A percentile compares a stretch with the other conserved stretches of the same genome.
These are phyloP conservation scores for Atta texana DNA, from an alignment of 1,140 invertebrate genomes.

Conservation along the genomic window DNA sequence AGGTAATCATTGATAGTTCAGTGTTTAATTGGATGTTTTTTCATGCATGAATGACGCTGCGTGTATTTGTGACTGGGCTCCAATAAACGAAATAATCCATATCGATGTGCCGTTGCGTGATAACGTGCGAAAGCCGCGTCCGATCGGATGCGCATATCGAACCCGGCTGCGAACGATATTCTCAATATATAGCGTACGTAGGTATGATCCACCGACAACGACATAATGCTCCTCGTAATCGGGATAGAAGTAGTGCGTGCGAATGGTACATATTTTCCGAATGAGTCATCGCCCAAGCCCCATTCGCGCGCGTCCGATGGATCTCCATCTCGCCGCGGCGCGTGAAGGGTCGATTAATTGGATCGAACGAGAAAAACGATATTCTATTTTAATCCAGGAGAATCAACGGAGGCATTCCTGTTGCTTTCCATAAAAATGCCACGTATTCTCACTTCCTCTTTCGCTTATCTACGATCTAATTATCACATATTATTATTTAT, in stretches of 20 bases:
- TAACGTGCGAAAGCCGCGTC: slow-evolving; percentile 41
- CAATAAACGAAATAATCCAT: slow-evolving; percentile 28
- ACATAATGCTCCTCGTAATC: slow-evolving; percentile 53
- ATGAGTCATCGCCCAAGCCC: slow-evolving; percentile 13
- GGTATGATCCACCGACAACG: slow-evolving; percentile 40
- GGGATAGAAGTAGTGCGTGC: slow-evolving; percentile 50
- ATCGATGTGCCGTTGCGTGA: slow-evolving; percentile 47
- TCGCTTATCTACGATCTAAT: not conserved
- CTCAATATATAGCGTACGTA: not conserved
- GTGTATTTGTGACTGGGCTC: slow-evolving; percentile 1
- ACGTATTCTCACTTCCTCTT: not conserved
- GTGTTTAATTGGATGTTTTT: not conserved
- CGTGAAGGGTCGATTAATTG: slow-evolving; percentile 51
- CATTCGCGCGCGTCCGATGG: not conserved
- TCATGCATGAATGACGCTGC: not conserved
- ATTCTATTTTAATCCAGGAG: slow-evolving; percentile 33
- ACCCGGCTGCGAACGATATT: not conserved
- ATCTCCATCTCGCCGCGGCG: not conserved
- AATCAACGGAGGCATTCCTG: not conserved
- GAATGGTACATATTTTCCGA: slow-evolving; percentile 60
- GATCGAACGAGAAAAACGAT: slow-evolving; percentile 58
- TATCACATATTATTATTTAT: slow-evolving; percentile 32
- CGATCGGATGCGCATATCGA: not conserved
- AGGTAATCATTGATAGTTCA: not conserved
- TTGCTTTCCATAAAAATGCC: not conserved